Conservation (phyloP, 2,113 vertebrate genomes). For the Aplodontia rufa region DNA sequence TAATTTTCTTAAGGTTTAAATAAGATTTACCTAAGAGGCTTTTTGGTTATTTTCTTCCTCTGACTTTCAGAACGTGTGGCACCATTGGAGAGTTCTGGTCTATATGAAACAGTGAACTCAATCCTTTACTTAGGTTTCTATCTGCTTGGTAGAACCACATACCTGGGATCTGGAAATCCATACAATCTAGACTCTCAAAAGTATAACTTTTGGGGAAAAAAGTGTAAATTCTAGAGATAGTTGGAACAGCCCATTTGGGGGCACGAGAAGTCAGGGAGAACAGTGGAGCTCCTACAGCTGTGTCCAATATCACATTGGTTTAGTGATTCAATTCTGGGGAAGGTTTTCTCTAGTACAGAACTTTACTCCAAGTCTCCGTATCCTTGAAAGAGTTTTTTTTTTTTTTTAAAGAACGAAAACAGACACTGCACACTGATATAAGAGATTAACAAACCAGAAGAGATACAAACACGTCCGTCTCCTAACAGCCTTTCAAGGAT, state of each 20-base stretch:
- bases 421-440: neutral
- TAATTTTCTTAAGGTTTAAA: neutral
- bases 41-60: constrained; percentile 9
- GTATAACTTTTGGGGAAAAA: neutral
- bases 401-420: no score
- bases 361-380: neutral
- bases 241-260: neutral
- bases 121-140: neutral
- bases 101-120: neutral
- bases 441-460: constrained; percentile 4
- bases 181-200: neutral
- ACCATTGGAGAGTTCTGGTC: neutral
- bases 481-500: neutral
- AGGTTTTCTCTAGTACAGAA: neutral
- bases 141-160: neutral
- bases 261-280: neutral
- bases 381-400: neutral
- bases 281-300: neutral
- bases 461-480: neutral
- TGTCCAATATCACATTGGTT: neutral
- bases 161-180: neutral
- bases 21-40: neutral
- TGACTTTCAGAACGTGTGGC: neutral
- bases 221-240: neutral
- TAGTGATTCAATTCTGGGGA: neutral